Evolutionary conservation across 2,113 vertebrate species (phyloP).

Genomic region (Dissostichus mawsoni): DNA sequence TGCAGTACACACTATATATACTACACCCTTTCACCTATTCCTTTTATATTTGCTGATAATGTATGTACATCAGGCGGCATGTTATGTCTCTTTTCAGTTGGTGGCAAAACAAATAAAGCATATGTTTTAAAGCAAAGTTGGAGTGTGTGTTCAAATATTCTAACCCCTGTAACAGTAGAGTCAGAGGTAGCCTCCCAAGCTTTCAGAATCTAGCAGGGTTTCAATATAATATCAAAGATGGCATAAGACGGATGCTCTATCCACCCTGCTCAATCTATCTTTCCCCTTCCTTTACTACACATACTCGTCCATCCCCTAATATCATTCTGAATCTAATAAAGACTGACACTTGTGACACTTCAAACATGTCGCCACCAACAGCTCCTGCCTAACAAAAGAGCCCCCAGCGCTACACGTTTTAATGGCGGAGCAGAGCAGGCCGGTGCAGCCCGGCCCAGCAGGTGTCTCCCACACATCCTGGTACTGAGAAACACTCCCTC

Average conservation of each 20-base stretch:
- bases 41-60: constrained; percentile 8
- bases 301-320: constrained; percentile 72
- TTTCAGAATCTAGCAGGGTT: constrained; percentile 62
- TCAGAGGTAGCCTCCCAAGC: constrained; percentile 72
- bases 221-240: constrained; percentile 40
- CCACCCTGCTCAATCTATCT: constrained; percentile 49
- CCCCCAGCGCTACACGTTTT: constrained; percentile 86
- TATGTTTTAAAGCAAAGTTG: background rate
- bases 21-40: constrained; percentile 3
- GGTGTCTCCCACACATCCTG: constrained; percentile 92
- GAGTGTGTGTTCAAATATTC: constrained; percentile 40
- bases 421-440: constrained; percentile 86
- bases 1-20: constrained; percentile 20
- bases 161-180: constrained; percentile 62
- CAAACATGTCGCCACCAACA: constrained; percentile 90
- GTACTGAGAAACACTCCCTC: constrained; percentile 91
- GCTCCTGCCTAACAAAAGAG: constrained; percentile 89
- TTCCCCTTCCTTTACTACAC: constrained; percentile 41
- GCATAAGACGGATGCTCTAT: constrained; percentile 13
- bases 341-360: constrained; percentile 93
- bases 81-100: constrained; percentile 57
- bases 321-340: constrained; percentile 89
- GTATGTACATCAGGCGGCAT: constrained; percentile 61
- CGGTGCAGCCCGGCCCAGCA: constrained; percentile 91
- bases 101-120: constrained; percentile 46